Evolutionary conservation across 2,888 invertebrate species (phyloP), one percentile per base, ranked within the genome.

Genomic region (Mythimna pallens): DNA sequence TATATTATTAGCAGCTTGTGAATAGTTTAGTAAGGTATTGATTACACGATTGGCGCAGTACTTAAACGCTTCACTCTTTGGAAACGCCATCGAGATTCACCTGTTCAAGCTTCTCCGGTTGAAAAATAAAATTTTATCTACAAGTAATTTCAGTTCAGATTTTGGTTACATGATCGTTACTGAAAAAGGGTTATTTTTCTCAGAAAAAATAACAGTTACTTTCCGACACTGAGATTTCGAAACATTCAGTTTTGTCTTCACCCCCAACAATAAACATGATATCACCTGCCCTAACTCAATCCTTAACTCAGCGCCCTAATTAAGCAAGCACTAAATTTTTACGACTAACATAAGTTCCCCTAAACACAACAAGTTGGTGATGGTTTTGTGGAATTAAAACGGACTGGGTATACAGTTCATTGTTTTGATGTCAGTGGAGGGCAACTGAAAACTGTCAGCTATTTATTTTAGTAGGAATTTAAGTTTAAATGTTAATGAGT

Each of bases 281-380:
- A 78, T 70, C 74, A 81, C 73, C 70, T 67, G 50, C 10, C 54
- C 50, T 62, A 50, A 70, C 43, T 61, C 40, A 65, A 82, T 69
- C 64, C 30, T 65, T 68, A 78, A 74, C 74, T 81, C 82, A 70
- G 10, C 82, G 30, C 71, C 14, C 69, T 58, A 79, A 83, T 82
- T 80, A 85, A 80, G 81, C 70, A 78, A 71, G 57, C 58, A 71
- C 71, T 80, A 85, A 82, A 83, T 76, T 83, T 85, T 85, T 80
- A 83, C 66, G 76, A 80, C 40, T 43, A 65, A 70, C 82, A 85
- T 83, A 82, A 85, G 66, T 85, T 67, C 40, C 59, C 59, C 40
- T 78, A 70, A 81, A 70, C 54, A 69, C 74, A 76, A 78, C 72
- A 76, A 65, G 50, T 73, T 73, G 70, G 61, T 79, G 80, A 71